phyloP scores from a whole-genome alignment of 2,888 invertebrate genomes.

The Exocentrus adspersus region DNA sequence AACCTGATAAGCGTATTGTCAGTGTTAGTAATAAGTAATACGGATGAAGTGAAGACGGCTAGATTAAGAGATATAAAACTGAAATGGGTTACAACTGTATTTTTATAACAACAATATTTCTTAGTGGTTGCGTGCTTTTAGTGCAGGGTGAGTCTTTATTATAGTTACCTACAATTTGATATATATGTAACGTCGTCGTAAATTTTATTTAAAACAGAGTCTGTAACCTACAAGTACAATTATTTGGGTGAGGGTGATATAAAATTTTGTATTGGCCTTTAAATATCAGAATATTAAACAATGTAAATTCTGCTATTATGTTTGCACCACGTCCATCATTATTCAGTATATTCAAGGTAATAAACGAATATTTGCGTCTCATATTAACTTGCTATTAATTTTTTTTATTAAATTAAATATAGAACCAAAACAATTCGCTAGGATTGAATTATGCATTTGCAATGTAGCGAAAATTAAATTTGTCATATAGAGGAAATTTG shows the following conservation, averaged over 20 bases:
- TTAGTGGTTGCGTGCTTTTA: constrained; percentile 21
- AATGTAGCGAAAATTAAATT: no score
- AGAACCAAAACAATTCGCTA: no score
- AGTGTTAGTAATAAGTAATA: constrained; percentile 47
- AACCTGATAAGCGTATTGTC: constrained; percentile 49
- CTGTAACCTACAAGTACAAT: background rate
- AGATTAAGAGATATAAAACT: constrained; percentile 5
- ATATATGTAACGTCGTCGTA: no score
- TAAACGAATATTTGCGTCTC: constrained; percentile 21
- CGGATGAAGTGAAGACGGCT: constrained; percentile 38
- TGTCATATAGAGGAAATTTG: no score
- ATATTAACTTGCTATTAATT: background rate
- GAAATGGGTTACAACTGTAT: constrained; percentile 29
- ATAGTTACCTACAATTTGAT: background rate
- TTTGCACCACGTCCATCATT: constrained; percentile 37
- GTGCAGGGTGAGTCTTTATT: constrained; percentile 27
- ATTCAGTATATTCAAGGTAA: constrained; percentile 33
- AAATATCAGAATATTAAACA: constrained; percentile 49
- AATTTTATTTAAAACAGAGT: no score
- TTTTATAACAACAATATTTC: constrained; percentile 11
- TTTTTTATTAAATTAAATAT: background rate
- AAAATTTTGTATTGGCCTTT: constrained; percentile 42
- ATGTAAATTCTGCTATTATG: constrained; percentile 46
- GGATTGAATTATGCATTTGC: no score
- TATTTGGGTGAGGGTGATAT: background rate